phyloP scores from a whole-genome alignment of 1,140 invertebrate genomes.

The Metaphire vulgaris region DNA sequence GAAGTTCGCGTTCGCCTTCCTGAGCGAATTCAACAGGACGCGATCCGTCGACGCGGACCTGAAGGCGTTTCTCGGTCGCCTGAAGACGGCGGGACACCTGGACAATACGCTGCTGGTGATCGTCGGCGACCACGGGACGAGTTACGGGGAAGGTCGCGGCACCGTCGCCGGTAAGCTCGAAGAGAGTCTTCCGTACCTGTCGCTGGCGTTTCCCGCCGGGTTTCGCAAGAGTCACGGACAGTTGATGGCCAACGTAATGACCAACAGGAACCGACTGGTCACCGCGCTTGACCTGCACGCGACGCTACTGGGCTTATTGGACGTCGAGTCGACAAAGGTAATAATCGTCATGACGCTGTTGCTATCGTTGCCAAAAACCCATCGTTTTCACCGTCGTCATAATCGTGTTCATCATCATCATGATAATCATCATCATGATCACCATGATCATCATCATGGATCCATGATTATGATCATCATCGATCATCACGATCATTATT shows the following conservation, averaged over 20 bases:
- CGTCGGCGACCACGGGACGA: constrained; percentile 57
- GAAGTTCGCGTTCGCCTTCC: constrained; percentile 79
- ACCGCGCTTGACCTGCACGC: constrained; percentile 80
- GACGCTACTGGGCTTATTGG: constrained; percentile 60
- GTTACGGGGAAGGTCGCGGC: constrained; percentile 59
- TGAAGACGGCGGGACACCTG: constrained; percentile 37
- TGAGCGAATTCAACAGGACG: constrained; percentile 78
- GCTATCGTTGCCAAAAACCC: too few relatives aligned
- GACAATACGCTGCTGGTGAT: constrained; percentile 50
- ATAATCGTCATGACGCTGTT: too few relatives aligned
- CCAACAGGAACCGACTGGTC: constrained; percentile 60
- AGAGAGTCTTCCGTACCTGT: constrained; percentile 79
- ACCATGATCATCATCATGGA: too few relatives aligned
- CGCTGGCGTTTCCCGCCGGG: constrained; percentile 63
- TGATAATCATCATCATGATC: too few relatives aligned
- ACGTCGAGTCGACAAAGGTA: constrained; percentile 33
- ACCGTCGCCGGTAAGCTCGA: constrained; percentile 80
- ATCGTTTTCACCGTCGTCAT: too few relatives aligned
- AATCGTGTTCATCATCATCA: too few relatives aligned
- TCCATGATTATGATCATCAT: too few relatives aligned
- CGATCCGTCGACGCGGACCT: constrained; percentile 72
- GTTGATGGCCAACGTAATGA: constrained; percentile 35
- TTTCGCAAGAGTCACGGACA: constrained; percentile 61
- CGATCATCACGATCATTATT: too few relatives aligned
- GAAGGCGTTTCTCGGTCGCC: constrained; percentile 53